Evolutionary conservation across 1,140 invertebrate genomes (phyloP).

Genomic region (Drosophila littoralis): DNA sequence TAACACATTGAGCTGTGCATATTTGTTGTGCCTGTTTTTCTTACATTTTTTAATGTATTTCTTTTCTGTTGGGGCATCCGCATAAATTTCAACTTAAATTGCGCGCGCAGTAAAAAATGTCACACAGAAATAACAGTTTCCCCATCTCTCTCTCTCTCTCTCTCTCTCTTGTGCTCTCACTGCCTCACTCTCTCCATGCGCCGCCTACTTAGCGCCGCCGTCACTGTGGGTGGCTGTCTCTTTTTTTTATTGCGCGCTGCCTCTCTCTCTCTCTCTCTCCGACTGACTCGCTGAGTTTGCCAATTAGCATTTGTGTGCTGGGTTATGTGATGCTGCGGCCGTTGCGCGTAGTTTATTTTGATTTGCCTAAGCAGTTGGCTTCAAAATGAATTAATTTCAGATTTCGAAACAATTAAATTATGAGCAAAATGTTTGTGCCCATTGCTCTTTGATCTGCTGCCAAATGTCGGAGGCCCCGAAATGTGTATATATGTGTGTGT

Average conservation of each 20-base stretch:
- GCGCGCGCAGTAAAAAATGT: conserved; percentile 70
- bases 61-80: conserved; percentile 29
- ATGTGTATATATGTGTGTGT: conserved; percentile 3
- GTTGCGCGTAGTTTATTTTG: conserved; percentile 69
- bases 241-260: conserved; percentile 1
- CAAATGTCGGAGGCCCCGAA: conserved; percentile 41
- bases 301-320: conserved; percentile 63
- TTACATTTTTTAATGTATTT: conserved; percentile 59
- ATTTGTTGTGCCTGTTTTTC: conserved; percentile 23
- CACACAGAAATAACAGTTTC: conserved; percentile 21
- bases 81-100: conserved; percentile 83
- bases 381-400: conserved; percentile 65
- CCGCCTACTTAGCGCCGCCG: conserved; percentile 70
- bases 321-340: conserved; percentile 21
- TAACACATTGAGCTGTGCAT: conserved; percentile 72
- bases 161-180: background rate
- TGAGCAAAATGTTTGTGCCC: conserved; percentile 58
- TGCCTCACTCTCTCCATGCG: conserved; percentile 22
- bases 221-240: conserved; percentile 57
- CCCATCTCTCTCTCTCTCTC: conserved; percentile 1
- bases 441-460: conserved; percentile 79
- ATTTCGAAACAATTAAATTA: conserved; percentile 84
- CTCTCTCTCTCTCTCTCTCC: background rate
- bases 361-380: conserved; percentile 73
- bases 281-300: conserved; percentile 45